phyloP scores from a whole-genome alignment of 2,113 vertebrate species.

The Mus musculus region GRCm39 chr5:23140501-23141000 shows the following conservation, averaged over 20 bases:
- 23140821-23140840: not conserved
- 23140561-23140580: not conserved
- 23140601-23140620: not conserved
- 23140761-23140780: not conserved
- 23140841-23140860: not conserved
- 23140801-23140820: slow-evolving; percentile 17
- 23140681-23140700: not conserved
- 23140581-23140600: not conserved
- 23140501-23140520: not conserved
- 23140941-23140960: slow-evolving; percentile 56
- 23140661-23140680: slow-evolving; percentile 51
- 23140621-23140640: slow-evolving; percentile 1
- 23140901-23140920: not conserved
- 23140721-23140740: not conserved
- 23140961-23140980: slow-evolving; percentile 64
- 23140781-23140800: not conserved
- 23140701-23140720: not conserved
- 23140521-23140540: not conserved
- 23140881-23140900: not conserved
- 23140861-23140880: not conserved
- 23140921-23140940: not conserved
- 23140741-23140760: slow-evolving; percentile 38
- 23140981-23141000: slow-evolving; percentile 61
- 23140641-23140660: slow-evolving; percentile 11
- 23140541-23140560: not conserved